phyloP scores from a whole-genome alignment of 2,888 invertebrate species.

The Melinopterus prodromus region DNA sequence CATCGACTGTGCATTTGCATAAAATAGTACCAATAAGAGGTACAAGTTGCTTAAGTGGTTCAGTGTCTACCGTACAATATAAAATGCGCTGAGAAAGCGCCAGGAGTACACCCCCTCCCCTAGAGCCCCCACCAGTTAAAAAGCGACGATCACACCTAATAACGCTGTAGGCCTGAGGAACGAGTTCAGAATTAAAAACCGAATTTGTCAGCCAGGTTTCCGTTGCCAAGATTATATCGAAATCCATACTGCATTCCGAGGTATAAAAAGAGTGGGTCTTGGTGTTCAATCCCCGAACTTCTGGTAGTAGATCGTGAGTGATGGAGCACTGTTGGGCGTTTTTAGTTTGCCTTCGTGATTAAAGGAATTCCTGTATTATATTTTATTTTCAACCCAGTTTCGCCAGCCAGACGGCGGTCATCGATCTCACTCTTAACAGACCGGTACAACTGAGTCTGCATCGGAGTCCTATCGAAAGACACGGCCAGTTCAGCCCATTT shows the following conservation, averaged over 20 bases:
- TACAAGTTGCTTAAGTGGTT: not conserved
- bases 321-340: not conserved
- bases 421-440: not conserved
- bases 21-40: not conserved
- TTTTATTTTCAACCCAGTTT: not conserved
- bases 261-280: not conserved
- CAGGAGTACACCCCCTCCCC: not conserved
- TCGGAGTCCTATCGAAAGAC: not conserved
- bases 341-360: not conserved
- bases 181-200: not conserved
- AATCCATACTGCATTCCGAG: not conserved
- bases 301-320: not conserved
- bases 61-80: not conserved
- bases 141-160: not conserved
- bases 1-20: not conserved
- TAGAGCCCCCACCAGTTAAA: not conserved
- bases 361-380: not conserved
- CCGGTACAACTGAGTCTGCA: not conserved
- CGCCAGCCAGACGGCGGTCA: not conserved
- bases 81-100: not conserved
- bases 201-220: not conserved
- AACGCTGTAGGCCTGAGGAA: not conserved
- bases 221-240: not conserved
- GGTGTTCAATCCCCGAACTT: not conserved
- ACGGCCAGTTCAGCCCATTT: not conserved